Evolutionary conservation across 2,888 invertebrate species (phyloP), one percentile per base, ranked within the genome.

Genomic region (Oligia strigilis): DNA sequence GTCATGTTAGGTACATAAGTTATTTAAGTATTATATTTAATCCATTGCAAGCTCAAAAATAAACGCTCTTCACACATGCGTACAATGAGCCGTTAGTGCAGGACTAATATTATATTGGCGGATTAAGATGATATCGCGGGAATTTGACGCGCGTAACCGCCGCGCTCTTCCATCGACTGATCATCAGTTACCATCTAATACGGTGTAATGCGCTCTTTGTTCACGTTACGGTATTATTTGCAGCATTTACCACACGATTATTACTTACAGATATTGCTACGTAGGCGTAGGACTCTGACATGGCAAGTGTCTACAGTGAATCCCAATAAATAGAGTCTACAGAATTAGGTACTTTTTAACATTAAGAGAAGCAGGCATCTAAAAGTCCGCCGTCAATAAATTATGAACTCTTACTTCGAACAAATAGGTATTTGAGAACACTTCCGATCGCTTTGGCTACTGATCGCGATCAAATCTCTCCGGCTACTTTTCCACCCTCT

Each of bases 401-500:
- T 83, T 72, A 89, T 87, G 77, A 83, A 58, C 74, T 83, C 72
- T 80, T 87, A 82, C 83, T 82, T 77, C 79, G 75, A 75, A 83
- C 85, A 88, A 87, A 87, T 90, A 89, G 92, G 90, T 89, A 93
- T 91, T 92, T 92, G 90, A 90, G 92, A 93, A 92, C 91, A 90
- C 90, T 93, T 92, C 93, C 93, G 92, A 94, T 94, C 92, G 91
- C 91, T 93, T 91, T 94, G 92, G 92, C 91, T 95, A 96, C 96
- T 92, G 96, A 96, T 95, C 95, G 93, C 87, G 88, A 89, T 90
- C 92, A 94, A 95, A 95, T 95, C 95, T 95, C 95, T 94, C 88
- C 92, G 92, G 95, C 95, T 94, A 95, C 95, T 96, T 94, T 95
- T 95, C 96, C 95, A 95, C 96, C 96, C 97, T 94, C 96, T 94